A percentile compares a stretch with the other conserved stretches of the same genome.
phyloP scores from a whole-genome alignment of 2,888 invertebrate genomes.

The Pomacea canaliculata region DNA sequence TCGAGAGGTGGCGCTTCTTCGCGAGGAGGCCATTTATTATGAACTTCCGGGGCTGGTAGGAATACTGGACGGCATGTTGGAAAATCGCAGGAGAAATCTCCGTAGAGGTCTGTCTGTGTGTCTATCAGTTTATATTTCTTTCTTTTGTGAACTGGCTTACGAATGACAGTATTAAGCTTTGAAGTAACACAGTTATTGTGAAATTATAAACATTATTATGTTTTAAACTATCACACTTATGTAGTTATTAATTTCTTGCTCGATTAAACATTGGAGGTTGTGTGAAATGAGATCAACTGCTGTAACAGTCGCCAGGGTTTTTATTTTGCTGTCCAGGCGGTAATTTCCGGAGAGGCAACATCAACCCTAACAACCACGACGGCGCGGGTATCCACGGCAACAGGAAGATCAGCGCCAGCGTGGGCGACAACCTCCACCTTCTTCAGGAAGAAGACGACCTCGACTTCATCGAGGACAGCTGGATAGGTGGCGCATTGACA shows the following conservation, averaged over 20 bases:
- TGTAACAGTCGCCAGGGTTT: too few species aligned
- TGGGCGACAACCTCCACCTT: conserved; percentile 38
- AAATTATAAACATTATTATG: too few species aligned
- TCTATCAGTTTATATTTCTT: too few species aligned
- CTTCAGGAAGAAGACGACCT: conserved; percentile 37
- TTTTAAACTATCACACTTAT: too few species aligned
- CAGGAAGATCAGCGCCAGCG: conserved; percentile 37
- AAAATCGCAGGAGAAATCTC: conserved; percentile 20
- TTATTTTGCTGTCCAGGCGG: not conserved
- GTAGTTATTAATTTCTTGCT: too few species aligned
- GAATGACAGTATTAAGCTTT: too few species aligned
- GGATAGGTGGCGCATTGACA: conserved; percentile 28
- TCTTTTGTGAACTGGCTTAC: too few species aligned
- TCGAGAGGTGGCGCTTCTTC: conserved; percentile 52
- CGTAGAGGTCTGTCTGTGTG: conserved; percentile 8
- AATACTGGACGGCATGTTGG: conserved; percentile 22
- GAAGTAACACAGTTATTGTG: too few species aligned
- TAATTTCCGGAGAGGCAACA: conserved; percentile 4
- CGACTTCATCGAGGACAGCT: conserved; percentile 40
- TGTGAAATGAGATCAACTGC: too few species aligned
- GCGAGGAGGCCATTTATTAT: conserved; percentile 52
- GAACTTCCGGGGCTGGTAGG: conserved; percentile 46
- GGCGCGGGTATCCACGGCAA: not conserved
- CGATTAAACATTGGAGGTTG: too few species aligned
- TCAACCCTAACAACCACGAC: not conserved